A percentile compares a stretch with the other conserved stretches of the same genome.
These are phyloP conservation scores for Hydropsyche betteni DNA, from an alignment of 2,888 invertebrate genomes.

Conservation along the genomic window DNA sequence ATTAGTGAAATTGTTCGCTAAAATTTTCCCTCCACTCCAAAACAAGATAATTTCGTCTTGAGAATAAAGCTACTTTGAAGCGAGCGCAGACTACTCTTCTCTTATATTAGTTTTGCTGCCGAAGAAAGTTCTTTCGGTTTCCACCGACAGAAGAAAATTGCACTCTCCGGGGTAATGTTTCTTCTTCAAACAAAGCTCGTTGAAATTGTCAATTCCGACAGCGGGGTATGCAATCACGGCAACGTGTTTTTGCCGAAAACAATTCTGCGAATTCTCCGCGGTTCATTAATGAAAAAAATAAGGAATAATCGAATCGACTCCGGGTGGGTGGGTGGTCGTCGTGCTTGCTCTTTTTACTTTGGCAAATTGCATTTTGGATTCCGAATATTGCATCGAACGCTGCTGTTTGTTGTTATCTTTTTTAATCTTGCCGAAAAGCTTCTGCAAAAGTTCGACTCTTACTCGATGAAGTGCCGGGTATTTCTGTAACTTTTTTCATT, in stretches of 20 bases:
- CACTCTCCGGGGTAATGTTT: conserved; percentile 35
- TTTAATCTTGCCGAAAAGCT: no score
- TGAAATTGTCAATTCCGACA: conserved; percentile 42
- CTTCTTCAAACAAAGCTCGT: conserved; percentile 35
- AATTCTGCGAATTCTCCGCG: conserved; percentile 1
- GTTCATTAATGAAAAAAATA: neutral
- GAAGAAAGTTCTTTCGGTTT: conserved; percentile 23
- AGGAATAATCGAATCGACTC: no score
- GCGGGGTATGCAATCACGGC: conserved; percentile 36
- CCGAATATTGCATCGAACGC: no score
- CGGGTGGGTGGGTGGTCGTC: no score
- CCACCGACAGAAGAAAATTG: conserved; percentile 29
- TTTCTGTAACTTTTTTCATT: conserved; percentile 45
- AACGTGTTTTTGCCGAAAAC: conserved; percentile 20
- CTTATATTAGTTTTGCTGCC: conserved; percentile 27
- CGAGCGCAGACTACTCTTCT: conserved; percentile 29
- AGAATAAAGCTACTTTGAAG: conserved; percentile 31
- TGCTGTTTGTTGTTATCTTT: no score
- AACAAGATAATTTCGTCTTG: conserved; percentile 26
- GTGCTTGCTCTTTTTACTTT: no score
- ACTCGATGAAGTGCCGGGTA: neutral
- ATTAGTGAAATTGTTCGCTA: conserved; percentile 24
- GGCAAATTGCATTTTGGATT: no score
- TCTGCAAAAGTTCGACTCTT: no score
- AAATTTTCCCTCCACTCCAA: conserved; percentile 27